A percentile compares a stretch with the other conserved stretches of the same genome.
phyloP scores from a whole-genome alignment of 2,888 invertebrate species.

The Clivina fossor region DNA sequence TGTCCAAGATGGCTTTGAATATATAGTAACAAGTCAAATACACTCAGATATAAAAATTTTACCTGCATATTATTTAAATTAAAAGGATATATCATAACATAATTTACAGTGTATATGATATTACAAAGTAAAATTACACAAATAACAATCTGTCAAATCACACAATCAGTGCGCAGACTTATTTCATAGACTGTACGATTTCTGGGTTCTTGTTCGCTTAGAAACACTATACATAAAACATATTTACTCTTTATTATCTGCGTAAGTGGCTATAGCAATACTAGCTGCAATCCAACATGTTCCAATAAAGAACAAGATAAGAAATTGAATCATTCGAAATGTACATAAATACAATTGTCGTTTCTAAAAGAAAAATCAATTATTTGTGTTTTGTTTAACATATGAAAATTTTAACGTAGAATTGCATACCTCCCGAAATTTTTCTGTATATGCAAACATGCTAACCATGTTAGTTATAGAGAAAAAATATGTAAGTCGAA shows the following conservation, averaged over 20 bases:
- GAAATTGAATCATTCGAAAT: constrained; percentile 5
- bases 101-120: too few species aligned
- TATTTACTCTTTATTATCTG: constrained; percentile 5
- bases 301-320: constrained; percentile 15
- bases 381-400: not conserved
- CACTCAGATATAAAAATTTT: too few species aligned
- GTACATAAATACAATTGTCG: constrained; percentile 5
- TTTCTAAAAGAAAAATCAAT: constrained; percentile 18
- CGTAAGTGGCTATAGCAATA: not conserved
- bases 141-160: too few species aligned
- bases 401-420: not conserved
- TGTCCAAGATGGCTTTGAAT: too few species aligned
- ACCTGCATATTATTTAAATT: too few species aligned
- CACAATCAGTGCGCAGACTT: too few species aligned
- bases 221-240: too few species aligned
- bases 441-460: constrained; percentile 9
- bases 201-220: not conserved
- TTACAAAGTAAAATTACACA: too few species aligned
- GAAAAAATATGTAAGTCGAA: not conserved
- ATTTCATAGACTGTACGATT: not conserved
- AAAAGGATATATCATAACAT: too few species aligned
- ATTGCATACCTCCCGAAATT: constrained; percentile 8
- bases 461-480: constrained; percentile 7
- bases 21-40: too few species aligned
- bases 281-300: constrained; percentile 10